A percentile compares a stretch with the other conserved stretches of the same genome.
phyloP scores from a whole-genome alignment of 2,888 invertebrate species.

The Scaptomyza polygonia region DNA sequence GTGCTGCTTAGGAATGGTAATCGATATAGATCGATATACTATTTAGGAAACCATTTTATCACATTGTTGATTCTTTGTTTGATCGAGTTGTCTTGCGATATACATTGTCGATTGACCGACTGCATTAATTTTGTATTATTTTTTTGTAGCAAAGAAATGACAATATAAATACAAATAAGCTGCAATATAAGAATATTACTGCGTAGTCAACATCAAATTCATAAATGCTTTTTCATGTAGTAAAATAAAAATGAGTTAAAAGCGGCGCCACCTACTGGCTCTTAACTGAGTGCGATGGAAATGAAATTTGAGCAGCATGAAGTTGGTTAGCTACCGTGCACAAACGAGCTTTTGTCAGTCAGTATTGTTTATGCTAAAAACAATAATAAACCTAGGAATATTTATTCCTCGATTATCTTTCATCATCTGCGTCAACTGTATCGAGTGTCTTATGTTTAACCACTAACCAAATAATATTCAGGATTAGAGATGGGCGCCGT shows the following conservation, averaged over 20 bases:
- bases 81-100: conserved; percentile 3
- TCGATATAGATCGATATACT: conserved; percentile 30
- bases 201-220: neutral
- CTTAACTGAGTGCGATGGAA: neutral
- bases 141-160: neutral
- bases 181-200: neutral
- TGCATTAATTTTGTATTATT: neutral
- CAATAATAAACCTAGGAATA: neutral
- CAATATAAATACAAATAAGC: neutral
- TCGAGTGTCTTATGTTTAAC: too few species aligned
- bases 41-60: neutral
- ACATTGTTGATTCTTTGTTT: conserved; percentile 4
- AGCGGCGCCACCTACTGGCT: neutral
- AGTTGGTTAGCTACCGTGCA: neutral
- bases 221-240: neutral
- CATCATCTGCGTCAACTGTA: too few species aligned
- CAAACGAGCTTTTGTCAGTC: neutral
- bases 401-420: too few species aligned
- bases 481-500: too few species aligned
- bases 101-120: neutral
- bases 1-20: conserved; percentile 53
- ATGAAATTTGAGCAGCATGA: neutral
- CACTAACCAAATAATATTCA: too few species aligned
- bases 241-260: neutral
- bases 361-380: neutral